Evolutionary conservation across 2,797 vertebrate species (phyloP).

Genomic region (Spizella passerina): DNA sequence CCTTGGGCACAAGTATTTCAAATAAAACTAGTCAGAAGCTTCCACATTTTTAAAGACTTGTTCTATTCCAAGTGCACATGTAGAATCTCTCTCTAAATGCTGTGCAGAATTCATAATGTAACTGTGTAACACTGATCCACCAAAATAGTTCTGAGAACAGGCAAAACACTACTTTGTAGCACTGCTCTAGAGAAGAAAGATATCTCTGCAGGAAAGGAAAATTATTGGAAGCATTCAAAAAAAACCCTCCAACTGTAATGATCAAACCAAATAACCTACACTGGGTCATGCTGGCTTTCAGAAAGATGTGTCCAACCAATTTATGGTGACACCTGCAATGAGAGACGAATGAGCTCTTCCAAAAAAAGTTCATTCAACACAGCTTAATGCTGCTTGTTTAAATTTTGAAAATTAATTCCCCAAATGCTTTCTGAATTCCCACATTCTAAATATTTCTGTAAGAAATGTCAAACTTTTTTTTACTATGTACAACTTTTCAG

Average conservation of each 20-base stretch:
- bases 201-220: neutral
- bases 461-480: neutral
- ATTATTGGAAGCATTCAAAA: neutral
- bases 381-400: neutral
- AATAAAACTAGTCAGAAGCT: neutral
- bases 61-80: neutral
- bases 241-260: accelerated
- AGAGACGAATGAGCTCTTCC: neutral
- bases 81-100: neutral
- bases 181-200: neutral
- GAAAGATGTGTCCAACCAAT: neutral
- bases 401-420: neutral
- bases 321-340: neutral
- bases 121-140: neutral
- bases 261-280: neutral
- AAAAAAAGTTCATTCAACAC: neutral
- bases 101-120: neutral
- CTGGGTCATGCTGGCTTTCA: neutral
- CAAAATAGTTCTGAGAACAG: neutral
- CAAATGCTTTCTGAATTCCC: neutral
- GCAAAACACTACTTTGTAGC: neutral
- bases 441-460: neutral
- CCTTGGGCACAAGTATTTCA: neutral
- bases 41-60: neutral
- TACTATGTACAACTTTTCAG: neutral